Conservation (phyloP, 2,797 vertebrate genomes). For the Manis javanica region DNA sequence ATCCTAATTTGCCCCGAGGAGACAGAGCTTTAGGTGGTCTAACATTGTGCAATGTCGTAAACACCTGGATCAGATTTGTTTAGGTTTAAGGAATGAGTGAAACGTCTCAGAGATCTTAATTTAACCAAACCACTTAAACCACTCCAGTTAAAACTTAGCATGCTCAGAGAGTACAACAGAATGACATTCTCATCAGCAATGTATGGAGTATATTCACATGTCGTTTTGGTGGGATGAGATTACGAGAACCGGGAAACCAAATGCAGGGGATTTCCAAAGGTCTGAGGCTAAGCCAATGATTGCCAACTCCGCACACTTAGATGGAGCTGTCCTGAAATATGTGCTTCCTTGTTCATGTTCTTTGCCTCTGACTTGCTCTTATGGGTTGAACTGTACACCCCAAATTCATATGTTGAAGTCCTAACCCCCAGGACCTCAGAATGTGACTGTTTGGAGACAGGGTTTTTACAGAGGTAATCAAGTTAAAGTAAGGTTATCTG, state of each 20-base stretch:
- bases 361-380: neutral
- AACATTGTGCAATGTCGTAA: neutral
- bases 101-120: neutral
- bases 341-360: neutral
- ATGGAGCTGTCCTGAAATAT: neutral
- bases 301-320: slow-evolving; percentile 1
- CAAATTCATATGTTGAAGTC: neutral
- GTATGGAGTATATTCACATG: slow-evolving; percentile 66
- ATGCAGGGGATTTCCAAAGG: slow-evolving; percentile 81
- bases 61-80: neutral
- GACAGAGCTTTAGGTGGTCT: neutral
- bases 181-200: slow-evolving; percentile 68
- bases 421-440: neutral
- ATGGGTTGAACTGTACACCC: neutral
- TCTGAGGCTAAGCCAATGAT: neutral
- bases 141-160: slow-evolving; percentile 1
- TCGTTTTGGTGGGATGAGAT: slow-evolving; percentile 67
- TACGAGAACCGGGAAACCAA: slow-evolving; percentile 71
- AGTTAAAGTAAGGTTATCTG: neutral
- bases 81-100: neutral
- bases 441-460: neutral
- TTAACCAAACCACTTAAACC: neutral
- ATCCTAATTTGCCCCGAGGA: neutral
- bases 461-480: neutral
- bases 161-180: neutral